Base-by-base conservation (phyloP, 2,888 invertebrate species). In the Lithophane leautieri region DNA sequence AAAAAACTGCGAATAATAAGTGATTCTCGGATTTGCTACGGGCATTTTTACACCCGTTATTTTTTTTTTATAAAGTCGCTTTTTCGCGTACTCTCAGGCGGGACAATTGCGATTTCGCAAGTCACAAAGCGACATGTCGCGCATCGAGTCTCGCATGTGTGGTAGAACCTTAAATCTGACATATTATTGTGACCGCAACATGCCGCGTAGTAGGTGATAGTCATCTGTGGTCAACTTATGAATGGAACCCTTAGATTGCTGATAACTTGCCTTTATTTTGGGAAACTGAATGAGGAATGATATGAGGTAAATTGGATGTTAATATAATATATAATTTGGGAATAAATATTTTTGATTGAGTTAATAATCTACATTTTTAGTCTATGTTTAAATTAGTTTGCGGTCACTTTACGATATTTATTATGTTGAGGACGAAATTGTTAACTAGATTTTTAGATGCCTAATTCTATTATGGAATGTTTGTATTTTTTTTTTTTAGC, bases 221-320 rank as follows among this genome's bases (percentile, higher is more conserved):
- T 42, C 61, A 88, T 89, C 88, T 88, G 86, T 73, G 88, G 87
- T 84, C 78, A 83, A 70, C 79, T 81, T 81, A 88, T 89, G 88
- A 89, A 89, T 89, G 88, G 79, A 78, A 67, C 75, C 83, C 78
- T 82, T 69, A 78, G 73, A 85, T 84, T 66, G 47, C 73, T 73
- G 87, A 87, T 88, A 84, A 83, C 70, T 76, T 47, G 62, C 50
- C 67, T 73, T 84, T 65, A 68, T 77, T 81, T 85, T 83, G 54
- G 56, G 71, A 77, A 75, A 58, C 71, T 69, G 76, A 66, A 85
- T 81, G 75, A n/a, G n/a, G n/a, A n/a, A n/a, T n/a, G n/a, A n/a
- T n/a, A n/a, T n/a, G n/a, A 87, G 72, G 74, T 81, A 83, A 79
- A 81, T 62, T 74, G 4, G 69, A 73, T 22, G 22, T 44, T 66